phyloP scores from a whole-genome alignment of 2,113 vertebrate species.

The Catagonus wagneri region DNA sequence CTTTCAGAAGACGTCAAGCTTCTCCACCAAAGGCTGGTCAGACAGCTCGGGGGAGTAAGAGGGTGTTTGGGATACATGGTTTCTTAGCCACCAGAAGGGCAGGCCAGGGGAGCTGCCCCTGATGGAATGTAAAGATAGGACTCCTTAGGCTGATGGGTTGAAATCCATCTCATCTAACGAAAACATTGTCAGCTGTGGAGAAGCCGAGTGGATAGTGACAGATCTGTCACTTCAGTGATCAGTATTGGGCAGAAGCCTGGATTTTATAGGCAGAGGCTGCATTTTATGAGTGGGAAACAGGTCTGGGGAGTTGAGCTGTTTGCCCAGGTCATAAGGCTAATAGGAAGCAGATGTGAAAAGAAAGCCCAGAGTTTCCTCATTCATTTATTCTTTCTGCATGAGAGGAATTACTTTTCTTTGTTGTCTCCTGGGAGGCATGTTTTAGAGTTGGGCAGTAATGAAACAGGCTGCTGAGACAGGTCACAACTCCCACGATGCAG shows the following conservation, averaged over 20 bases:
- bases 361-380: background rate
- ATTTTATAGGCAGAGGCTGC: background rate
- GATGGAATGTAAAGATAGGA: background rate
- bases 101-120: background rate
- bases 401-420: background rate
- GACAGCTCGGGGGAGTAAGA: background rate
- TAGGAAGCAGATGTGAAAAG: background rate
- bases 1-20: background rate
- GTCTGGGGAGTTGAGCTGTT: background rate
- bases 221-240: background rate
- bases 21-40: background rate
- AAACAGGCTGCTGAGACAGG: background rate
- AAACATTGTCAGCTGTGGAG: background rate
- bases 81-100: background rate
- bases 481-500: background rate
- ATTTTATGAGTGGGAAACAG: background rate
- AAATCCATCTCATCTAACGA: background rate
- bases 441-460: background rate
- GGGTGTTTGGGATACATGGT: background rate
- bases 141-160: background rate
- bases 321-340: background rate
- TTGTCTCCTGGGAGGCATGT: background rate
- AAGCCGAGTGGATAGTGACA: fast-evolving
- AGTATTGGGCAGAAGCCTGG: background rate
- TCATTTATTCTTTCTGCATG: background rate